These are phyloP conservation scores for Pygoscelis antarcticus DNA, from an alignment of 2,113 vertebrate species.

Conservation along the genomic window DNA sequence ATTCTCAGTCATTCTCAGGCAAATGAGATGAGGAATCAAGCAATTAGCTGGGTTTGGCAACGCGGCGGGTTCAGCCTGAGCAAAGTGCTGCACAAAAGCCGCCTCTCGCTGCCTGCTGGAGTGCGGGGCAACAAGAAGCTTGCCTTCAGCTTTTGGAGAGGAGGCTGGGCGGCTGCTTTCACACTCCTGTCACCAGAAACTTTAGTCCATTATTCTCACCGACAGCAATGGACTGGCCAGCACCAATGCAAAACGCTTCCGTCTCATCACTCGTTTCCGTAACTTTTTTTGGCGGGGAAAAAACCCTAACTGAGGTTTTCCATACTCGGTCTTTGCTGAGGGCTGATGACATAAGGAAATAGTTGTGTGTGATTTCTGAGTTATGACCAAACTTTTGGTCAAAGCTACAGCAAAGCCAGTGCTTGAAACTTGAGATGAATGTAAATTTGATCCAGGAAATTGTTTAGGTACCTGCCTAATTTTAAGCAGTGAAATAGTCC, in stretches of 20 bases:
- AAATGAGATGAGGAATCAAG: constrained; percentile 71
- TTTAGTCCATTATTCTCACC: not conserved
- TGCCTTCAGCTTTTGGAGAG: not conserved
- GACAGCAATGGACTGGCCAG: not conserved
- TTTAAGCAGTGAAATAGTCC: constrained; percentile 20
- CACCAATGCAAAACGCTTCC: not conserved
- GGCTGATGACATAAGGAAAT: constrained; percentile 24
- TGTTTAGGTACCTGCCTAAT: constrained; percentile 42
- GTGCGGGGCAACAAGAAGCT: not conserved
- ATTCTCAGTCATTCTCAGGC: constrained; percentile 51
- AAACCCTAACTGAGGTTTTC: not conserved
- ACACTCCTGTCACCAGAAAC: not conserved
- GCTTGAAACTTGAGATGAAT: constrained; percentile 4
- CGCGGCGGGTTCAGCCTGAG: not conserved
- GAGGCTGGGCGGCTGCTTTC: not conserved
- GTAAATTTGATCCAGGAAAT: constrained; percentile 35
- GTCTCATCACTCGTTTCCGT: not conserved
- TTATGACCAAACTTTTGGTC: constrained; percentile 31
- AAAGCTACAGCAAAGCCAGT: constrained; percentile 8
- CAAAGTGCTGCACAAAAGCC: not conserved
- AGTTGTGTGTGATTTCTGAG: constrained; percentile 37
- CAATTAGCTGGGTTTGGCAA: constrained; percentile 60
- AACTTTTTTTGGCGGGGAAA: not conserved
- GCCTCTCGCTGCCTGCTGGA: not conserved
- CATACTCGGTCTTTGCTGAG: not conserved